Evolutionary conservation across 2,113 vertebrate species (phyloP).

Genomic region (Cichladusa arquata): DNA sequence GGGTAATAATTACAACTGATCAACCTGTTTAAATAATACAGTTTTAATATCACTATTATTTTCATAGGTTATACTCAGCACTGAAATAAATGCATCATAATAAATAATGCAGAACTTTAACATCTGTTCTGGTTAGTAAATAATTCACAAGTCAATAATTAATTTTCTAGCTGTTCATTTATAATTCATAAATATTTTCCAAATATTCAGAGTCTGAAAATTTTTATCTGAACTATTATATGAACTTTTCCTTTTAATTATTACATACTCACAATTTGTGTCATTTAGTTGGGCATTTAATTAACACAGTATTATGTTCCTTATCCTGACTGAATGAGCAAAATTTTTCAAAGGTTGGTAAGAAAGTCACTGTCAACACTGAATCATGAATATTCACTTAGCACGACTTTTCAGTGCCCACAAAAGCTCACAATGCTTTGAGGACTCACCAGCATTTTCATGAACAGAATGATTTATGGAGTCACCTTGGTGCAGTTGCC

Average conservation of each 20-base stretch:
- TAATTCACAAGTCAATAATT: conserved; percentile 68
- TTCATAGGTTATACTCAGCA: conserved; percentile 42
- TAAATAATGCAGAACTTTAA: conserved; percentile 65
- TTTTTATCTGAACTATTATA: conserved; percentile 20
- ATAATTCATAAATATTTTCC: conserved; percentile 67
- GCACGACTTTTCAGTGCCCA: not conserved
- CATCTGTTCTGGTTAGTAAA: conserved; percentile 60
- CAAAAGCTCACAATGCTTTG: not conserved
- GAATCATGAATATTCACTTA: not conserved
- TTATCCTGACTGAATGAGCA: not conserved
- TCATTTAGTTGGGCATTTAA: conserved; percentile 20
- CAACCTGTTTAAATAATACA: conserved; percentile 46
- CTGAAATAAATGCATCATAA: conserved; percentile 52
- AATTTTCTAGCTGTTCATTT: conserved; percentile 60
- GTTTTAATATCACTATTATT: conserved; percentile 54
- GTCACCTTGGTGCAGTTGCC: not conserved
- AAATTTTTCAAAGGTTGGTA: conserved; percentile 1
- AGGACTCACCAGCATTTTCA: not conserved
- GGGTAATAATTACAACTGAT: conserved; percentile 47
- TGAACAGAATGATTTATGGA: not conserved
- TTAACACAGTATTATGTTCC: conserved; percentile 27
- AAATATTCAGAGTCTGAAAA: conserved; percentile 48
- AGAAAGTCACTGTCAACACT: not conserved
- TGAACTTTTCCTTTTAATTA: conserved; percentile 40
- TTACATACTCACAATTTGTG: conserved; percentile 14